Base-by-base conservation (phyloP, 2,888 invertebrate species). In the Toxonevra muliebris region DNA sequence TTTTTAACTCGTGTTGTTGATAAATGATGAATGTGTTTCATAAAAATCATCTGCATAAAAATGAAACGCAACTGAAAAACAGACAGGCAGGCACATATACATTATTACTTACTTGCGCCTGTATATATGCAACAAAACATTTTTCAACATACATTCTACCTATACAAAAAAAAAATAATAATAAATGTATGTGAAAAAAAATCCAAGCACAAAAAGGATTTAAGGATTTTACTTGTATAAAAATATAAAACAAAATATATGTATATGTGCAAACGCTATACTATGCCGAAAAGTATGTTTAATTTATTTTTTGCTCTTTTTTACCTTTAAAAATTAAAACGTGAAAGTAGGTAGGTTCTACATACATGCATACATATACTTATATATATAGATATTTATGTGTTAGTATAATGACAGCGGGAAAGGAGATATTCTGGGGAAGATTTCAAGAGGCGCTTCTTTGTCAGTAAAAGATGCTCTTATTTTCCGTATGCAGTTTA, bases 201-300 rank as follows among this genome's bases (percentile, higher is more conserved):
- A 48, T 15, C 15, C 48, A 15, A 12, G 15, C 13, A 12, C 13
- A 12, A 48, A 48, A 48, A 48, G 48, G 48, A 48, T 48, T 48
- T 48, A 48, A 48, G 48, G 48, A 48, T 48, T 48, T 48, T 48
- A 12, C 12, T 62, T 42, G 52, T 52, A 42, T 53, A 53, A 10
- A n/a, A 62, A 54, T 42, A 53, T 54, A 62, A 62, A 62, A 61
- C 52, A 50, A 50, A 52, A 61, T 40, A 61, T 30, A 7, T 30
- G 30, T 30, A 30, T 30, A 2, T 30, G 30, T 30, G 30, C 48
- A 3, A 15, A n/a, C 15, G 48, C 15, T n/a, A 8, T 15, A 48
- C 15, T 5, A 3, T 8, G 48, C 48, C 15, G 15, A 48, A 48
- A 48, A 48, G 48, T 15, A 48, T 48, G 48, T 15, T 48, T 48